These are phyloP conservation scores for Lysiphlebus fabarum DNA, from an alignment of 1,140 invertebrate genomes.

Conservation along the genomic window DNA sequence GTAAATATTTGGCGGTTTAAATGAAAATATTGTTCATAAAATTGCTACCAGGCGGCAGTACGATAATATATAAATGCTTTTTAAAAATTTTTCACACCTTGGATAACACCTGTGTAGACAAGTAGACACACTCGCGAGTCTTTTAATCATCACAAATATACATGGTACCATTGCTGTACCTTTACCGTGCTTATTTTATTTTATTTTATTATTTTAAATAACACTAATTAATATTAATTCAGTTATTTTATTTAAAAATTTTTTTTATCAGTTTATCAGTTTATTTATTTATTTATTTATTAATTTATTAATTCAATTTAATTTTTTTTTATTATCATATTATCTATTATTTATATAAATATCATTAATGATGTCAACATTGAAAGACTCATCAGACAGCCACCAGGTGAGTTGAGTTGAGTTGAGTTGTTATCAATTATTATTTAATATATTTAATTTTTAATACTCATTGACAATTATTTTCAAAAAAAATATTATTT, in stretches of 20 bases:
- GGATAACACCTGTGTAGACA: constrained; percentile 42
- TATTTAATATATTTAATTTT: too few species aligned
- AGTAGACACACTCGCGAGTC: constrained; percentile 29
- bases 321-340: too few species aligned
- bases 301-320: too few species aligned
- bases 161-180: constrained; percentile 14
- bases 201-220: too few species aligned
- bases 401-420: constrained; percentile 14
- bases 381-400: background rate
- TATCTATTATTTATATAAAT: too few species aligned
- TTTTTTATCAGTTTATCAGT: too few species aligned
- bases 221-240: too few species aligned
- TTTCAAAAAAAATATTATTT: too few species aligned
- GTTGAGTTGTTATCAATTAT: too few species aligned
- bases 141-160: constrained; percentile 34
- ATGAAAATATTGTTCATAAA: constrained; percentile 24
- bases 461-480: too few species aligned
- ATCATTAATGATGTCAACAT: background rate
- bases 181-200: too few species aligned
- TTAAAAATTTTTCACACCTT: constrained; percentile 34
- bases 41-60: constrained; percentile 29
- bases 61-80: constrained; percentile 6
- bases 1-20: constrained; percentile 3
- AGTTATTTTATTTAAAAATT: background rate
- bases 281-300: too few species aligned